A percentile compares a stretch with the other conserved stretches of the same genome.
Evolutionary conservation across 2,888 invertebrate species (phyloP).

Genomic region (Ophraella communa): DNA sequence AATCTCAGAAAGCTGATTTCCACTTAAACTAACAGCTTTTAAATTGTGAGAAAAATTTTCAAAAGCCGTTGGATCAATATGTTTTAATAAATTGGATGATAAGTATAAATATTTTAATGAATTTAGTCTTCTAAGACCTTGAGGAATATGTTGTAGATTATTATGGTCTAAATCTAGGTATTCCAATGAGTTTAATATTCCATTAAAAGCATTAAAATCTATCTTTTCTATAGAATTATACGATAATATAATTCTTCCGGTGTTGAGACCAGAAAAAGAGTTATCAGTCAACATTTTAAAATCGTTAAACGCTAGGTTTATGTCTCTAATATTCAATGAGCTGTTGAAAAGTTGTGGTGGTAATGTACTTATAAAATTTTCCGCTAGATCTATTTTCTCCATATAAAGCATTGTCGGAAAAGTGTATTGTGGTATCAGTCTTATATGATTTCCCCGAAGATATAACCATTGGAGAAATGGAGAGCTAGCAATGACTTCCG

Average conservation of each 20-base stretch:
- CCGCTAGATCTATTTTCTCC: constrained; percentile 84
- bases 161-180: constrained; percentile 86
- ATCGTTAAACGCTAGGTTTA: constrained; percentile 84
- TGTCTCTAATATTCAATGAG: constrained; percentile 76
- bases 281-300: constrained; percentile 71
- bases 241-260: constrained; percentile 79
- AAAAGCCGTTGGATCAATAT: constrained; percentile 69
- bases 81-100: constrained; percentile 77
- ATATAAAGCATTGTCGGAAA: constrained; percentile 60
- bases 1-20: constrained; percentile 78
- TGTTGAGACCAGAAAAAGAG: constrained; percentile 73
- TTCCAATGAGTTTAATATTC: constrained; percentile 77
- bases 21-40: constrained; percentile 79
- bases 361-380: constrained; percentile 77
- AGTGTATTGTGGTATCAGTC: constrained; percentile 62
- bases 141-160: constrained; percentile 72
- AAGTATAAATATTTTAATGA: constrained; percentile 82
- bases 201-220: constrained; percentile 75
- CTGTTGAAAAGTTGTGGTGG: constrained; percentile 72
- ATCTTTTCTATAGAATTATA: constrained; percentile 76
- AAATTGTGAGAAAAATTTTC: constrained; percentile 67
- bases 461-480: constrained; percentile 74
- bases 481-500: constrained; percentile 68
- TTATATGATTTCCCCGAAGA: constrained; percentile 70
- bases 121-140: constrained; percentile 70